A percentile compares a stretch with the other conserved stretches of the same genome.
Conservation (phyloP, 2,888 invertebrate genomes). For the Lithophane semibrunnea region DNA sequence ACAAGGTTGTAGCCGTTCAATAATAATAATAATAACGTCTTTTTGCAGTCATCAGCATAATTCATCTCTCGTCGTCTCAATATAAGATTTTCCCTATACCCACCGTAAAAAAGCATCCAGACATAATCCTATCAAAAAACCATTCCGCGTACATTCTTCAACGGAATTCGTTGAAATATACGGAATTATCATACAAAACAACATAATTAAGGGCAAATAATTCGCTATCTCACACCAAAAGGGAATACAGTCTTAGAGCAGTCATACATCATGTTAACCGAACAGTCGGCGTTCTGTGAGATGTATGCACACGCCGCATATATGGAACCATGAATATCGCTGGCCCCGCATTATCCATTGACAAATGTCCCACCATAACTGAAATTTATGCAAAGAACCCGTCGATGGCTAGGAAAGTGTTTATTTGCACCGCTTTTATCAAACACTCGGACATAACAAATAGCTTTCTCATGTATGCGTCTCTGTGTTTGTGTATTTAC, state of each 20-base stretch:
- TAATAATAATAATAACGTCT: background rate
- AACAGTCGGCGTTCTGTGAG: conserved; percentile 59
- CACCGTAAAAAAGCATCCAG: background rate
- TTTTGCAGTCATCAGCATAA: conserved; percentile 15
- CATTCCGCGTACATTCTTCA: conserved; percentile 26
- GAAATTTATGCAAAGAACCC: conserved; percentile 73
- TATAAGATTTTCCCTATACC: background rate
- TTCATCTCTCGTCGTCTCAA: background rate
- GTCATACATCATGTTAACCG: conserved; percentile 66
- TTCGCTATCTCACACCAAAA: conserved; percentile 50
- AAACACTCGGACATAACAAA: conserved; percentile 62
- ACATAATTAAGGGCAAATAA: conserved; percentile 46
- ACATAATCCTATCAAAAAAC: conserved; percentile 31
- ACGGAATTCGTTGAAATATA: conserved; percentile 22
- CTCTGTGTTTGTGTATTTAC: conserved; percentile 46
- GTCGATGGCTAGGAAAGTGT: conserved; percentile 69
- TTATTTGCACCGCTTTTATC: conserved; percentile 70
- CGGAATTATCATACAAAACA: conserved; percentile 45
- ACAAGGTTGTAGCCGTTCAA: background rate
- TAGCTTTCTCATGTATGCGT: conserved; percentile 58
- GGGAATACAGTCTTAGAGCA: conserved; percentile 54
- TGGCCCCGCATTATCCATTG: conserved; percentile 71
- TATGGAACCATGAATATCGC: conserved; percentile 68
- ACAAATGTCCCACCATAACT: conserved; percentile 77
- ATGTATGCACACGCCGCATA: conserved; percentile 66